Conservation (phyloP, 2,888 invertebrate genomes). For the Morinoia aosen region DNA sequence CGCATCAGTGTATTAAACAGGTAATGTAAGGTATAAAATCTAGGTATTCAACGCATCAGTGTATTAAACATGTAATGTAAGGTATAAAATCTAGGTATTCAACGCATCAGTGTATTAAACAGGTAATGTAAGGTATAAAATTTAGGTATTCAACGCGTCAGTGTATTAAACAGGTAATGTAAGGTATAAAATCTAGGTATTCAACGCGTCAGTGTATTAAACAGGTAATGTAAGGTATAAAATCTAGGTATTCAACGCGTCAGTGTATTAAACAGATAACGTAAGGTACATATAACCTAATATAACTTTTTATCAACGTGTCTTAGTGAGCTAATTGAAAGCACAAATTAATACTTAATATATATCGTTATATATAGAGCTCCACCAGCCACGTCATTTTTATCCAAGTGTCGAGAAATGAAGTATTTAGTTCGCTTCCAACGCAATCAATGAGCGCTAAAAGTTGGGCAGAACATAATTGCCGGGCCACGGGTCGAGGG, state of each 20-base stretch:
- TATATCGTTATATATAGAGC: background rate
- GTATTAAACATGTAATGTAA: background rate
- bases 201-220: no score
- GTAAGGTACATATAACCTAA: background rate
- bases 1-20: no score
- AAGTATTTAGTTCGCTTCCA: background rate
- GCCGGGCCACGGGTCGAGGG: background rate
- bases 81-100: no score
- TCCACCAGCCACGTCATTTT: background rate
- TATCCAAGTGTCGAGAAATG: background rate
- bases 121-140: no score
- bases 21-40: background rate
- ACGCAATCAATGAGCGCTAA: background rate
- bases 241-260: background rate
- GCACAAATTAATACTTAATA: background rate
- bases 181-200: no score
- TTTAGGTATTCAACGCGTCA: no score
- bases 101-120: no score
- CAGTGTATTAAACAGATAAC: background rate
- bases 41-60: background rate
- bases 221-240: background rate
- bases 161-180: no score
- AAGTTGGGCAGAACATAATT: background rate
- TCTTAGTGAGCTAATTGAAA: background rate
- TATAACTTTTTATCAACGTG: background rate